These are phyloP conservation scores for Chrysodeixis includens DNA, from an alignment of 2,888 invertebrate species.

Conservation along the genomic window DNA sequence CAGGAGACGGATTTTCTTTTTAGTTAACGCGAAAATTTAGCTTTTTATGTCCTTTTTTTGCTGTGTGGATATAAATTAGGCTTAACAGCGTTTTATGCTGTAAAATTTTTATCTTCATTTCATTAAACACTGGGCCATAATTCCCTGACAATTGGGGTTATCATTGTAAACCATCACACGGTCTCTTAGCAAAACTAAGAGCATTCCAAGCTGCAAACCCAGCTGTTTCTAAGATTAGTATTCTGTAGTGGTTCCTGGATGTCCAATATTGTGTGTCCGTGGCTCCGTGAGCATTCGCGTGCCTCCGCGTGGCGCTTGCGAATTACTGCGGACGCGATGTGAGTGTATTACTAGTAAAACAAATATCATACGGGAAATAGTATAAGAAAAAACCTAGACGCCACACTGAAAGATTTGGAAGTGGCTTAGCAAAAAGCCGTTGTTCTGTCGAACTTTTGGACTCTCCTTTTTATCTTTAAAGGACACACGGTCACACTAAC, in stretches of 20 bases:
- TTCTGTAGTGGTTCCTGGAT: background rate
- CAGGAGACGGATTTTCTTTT: constrained; percentile 9
- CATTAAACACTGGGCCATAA: no score
- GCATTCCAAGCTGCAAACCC: background rate
- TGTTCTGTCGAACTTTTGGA: no score
- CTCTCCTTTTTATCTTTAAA: no score
- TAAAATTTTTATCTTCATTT: no score
- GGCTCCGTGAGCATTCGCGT: background rate
- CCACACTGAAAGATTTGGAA: no score
- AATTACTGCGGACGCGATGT: background rate
- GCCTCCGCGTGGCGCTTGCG: background rate
- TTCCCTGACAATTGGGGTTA: background rate
- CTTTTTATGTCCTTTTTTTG: background rate
- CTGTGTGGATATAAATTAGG: background rate
- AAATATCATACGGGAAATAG: background rate
- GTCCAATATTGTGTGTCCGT: constrained; percentile 1
- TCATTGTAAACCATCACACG: background rate
- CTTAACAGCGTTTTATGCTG: background rate
- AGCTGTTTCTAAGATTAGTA: background rate
- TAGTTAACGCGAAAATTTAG: background rate
- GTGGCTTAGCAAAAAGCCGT: no score
- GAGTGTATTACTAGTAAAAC: background rate
- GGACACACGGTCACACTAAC: no score
- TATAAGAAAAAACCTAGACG: background rate
- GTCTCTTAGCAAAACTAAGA: background rate